These are phyloP conservation scores for Columba livia DNA, from an alignment of 2,113 vertebrate species.

Conservation along the genomic window DNA sequence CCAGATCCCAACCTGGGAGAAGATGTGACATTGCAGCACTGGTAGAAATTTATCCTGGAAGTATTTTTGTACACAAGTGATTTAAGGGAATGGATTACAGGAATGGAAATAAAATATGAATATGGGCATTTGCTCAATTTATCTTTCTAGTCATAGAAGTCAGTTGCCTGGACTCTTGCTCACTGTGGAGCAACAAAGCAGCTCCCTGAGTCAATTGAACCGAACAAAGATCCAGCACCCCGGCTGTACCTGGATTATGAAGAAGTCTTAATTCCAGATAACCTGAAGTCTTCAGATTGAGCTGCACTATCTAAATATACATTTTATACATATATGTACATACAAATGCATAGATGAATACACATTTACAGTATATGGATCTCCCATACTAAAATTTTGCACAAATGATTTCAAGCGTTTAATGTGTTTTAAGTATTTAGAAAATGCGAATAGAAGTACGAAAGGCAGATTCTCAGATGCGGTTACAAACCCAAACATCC, in stretches of 20 bases:
- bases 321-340: not conserved
- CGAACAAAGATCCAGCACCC: not conserved
- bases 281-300: not conserved
- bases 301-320: not conserved
- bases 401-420: not conserved
- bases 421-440: not conserved
- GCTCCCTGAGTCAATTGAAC: not conserved
- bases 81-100: not conserved
- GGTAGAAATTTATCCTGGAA: not conserved
- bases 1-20: not conserved
- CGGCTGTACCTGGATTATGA: not conserved
- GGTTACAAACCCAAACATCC: not conserved
- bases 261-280: not conserved
- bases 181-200: not conserved
- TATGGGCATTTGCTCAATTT: not conserved
- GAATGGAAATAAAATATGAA: not conserved
- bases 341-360: not conserved
- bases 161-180: not conserved
- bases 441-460: not conserved
- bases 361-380: not conserved
- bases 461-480: not conserved
- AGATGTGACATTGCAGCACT: not conserved
- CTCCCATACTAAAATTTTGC: not conserved
- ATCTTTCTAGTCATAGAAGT: not conserved
- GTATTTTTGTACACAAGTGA: not conserved